Evolutionary conservation across 64 coral and sea anemone species (phyloP).

Genomic region (Pachyseris speciosa): DNA sequence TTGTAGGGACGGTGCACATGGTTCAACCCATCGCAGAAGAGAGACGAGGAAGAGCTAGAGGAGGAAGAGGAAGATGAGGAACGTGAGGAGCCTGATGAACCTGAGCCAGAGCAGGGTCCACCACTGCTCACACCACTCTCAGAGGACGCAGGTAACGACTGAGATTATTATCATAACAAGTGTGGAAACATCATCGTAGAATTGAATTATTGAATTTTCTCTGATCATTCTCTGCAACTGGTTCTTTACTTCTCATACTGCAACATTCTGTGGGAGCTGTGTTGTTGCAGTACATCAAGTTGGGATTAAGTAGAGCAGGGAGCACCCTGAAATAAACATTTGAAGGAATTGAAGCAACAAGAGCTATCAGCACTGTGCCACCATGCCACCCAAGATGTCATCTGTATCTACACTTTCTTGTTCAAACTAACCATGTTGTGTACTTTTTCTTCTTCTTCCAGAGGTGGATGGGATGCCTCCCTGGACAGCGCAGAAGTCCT

Average conservation of each 20-base stretch:
- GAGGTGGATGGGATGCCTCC: conserved; percentile 98
- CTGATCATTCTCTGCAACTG: too few species aligned
- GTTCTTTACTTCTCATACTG: too few species aligned
- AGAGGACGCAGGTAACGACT: conserved; percentile 85
- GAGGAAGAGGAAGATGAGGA: conserved; percentile 99
- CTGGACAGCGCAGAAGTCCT: conserved; percentile 88
- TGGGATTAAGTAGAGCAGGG: too few species aligned
- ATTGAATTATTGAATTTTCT: too few species aligned
- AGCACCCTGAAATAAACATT: too few species aligned
- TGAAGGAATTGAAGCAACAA: too few species aligned
- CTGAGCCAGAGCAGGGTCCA: conserved; percentile 95
- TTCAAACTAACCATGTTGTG: not conserved
- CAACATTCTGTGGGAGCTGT: too few species aligned
- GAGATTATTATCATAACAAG: too few species aligned
- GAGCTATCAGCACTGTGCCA: too few species aligned
- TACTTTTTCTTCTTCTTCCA: conserved; percentile 34
- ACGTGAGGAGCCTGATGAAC: conserved; percentile 97
- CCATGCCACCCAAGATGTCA: too few species aligned
- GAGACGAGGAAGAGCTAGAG: conserved; percentile 96
- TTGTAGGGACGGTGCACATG: conserved; percentile 92
- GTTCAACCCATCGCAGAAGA: conserved; percentile 91
- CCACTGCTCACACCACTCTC: conserved; percentile 94
- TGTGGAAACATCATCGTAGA: too few species aligned
- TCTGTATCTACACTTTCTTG: not conserved
- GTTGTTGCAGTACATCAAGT: too few species aligned